Conservation (phyloP, 2,113 vertebrate genomes). For the Sigmodon hispidus region DNA sequence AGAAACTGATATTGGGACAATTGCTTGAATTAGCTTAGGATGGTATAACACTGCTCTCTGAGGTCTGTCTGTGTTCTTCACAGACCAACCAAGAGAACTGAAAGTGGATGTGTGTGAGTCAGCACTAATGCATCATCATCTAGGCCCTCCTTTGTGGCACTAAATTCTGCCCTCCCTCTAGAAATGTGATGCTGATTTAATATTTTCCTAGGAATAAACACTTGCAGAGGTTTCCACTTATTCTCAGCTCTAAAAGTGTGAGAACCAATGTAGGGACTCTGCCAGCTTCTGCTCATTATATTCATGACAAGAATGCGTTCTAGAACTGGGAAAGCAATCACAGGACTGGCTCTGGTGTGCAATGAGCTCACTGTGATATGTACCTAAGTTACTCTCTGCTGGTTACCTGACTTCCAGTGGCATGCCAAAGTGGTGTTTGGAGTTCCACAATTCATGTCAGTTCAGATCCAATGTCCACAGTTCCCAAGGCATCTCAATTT, state of each 20-base stretch:
- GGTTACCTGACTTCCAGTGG: neutral
- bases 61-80: neutral
- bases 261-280: neutral
- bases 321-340: neutral
- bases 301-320: neutral
- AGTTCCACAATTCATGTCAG: neutral
- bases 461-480: neutral
- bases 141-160: neutral
- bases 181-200: neutral
- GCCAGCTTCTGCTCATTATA: neutral
- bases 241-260: neutral
- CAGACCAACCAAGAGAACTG: neutral
- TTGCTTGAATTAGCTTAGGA: neutral
- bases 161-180: neutral
- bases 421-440: too few species aligned
- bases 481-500: neutral
- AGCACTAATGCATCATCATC: neutral
- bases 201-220: neutral
- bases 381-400: neutral
- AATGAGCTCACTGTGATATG: neutral
- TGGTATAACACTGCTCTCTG: neutral
- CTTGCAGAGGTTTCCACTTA: neutral
- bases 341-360: rapidly evolving
- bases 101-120: neutral
- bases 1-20: neutral